Conservation (phyloP, 2,113 vertebrate species). For the Microtus pennsylvanicus region DNA sequence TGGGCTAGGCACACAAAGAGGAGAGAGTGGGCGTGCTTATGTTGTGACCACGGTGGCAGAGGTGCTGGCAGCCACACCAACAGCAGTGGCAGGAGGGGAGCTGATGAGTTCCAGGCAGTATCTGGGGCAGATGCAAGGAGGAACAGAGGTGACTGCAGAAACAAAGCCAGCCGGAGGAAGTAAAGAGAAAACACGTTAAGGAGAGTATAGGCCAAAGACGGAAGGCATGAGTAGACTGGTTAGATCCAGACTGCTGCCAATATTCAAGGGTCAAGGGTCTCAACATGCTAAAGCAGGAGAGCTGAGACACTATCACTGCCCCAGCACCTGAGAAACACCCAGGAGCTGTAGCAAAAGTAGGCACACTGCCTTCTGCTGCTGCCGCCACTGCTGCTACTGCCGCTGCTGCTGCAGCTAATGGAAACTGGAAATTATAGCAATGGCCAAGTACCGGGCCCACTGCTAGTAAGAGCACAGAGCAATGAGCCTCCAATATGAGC, state of each 20-base stretch:
- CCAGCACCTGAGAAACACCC: not conserved
- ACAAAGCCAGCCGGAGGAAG: not conserved
- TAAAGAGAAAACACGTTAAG: no score
- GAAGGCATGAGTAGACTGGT: not conserved
- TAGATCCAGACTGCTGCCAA: not conserved
- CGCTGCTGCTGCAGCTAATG: not conserved
- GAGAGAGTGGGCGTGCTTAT: not conserved
- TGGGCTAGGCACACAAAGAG: not conserved
- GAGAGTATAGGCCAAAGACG: not conserved
- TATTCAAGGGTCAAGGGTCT: not conserved
- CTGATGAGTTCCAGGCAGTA: not conserved
- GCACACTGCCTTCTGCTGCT: no score
- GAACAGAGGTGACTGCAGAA: not conserved
- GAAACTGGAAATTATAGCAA: not conserved
- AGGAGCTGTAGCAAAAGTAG: not conserved
- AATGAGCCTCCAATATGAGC: not conserved
- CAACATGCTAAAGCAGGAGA: not conserved
- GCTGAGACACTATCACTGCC: no score
- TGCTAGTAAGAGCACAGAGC: not conserved
- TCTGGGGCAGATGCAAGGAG: not conserved
- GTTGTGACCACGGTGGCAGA: not conserved
- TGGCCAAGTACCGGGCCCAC: not conserved
- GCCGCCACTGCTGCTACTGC: not conserved
- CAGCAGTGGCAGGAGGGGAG: not conserved
- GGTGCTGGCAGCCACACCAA: not conserved